Conservation (phyloP, 2,797 vertebrate species). For the Linurgus olivaceus region DNA sequence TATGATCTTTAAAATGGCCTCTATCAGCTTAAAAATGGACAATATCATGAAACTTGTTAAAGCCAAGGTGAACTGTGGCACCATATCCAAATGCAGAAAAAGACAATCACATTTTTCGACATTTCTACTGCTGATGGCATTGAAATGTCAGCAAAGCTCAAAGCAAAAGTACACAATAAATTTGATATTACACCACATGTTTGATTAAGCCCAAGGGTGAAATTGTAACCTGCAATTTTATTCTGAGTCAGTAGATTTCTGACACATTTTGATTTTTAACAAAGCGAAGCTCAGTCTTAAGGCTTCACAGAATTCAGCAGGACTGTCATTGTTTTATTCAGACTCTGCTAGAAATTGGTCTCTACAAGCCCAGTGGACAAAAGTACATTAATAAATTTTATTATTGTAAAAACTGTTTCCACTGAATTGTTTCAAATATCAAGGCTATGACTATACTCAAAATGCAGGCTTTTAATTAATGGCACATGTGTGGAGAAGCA, state of each 20-base stretch:
- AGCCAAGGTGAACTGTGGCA: conserved; percentile 36
- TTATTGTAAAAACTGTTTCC: conserved; percentile 6
- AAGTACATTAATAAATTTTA: conserved; percentile 23
- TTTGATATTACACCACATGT: conserved; percentile 58
- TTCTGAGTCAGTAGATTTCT: conserved; percentile 65
- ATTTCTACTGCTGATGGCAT: conserved; percentile 53
- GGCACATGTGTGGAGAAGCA: background rate
- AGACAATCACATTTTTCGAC: conserved; percentile 47
- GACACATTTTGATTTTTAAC: conserved; percentile 61
- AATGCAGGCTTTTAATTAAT: background rate
- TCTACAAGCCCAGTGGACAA: conserved; percentile 27
- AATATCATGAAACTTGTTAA: conserved; percentile 62
- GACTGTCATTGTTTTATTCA: conserved; percentile 52
- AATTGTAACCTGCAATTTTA: conserved; percentile 62
- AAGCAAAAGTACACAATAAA: conserved; percentile 64
- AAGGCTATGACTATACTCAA: background rate
- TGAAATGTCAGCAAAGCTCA: conserved; percentile 69
- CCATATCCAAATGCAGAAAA: conserved; percentile 51
- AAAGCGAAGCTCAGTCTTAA: conserved; percentile 42
- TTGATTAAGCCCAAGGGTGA: conserved; percentile 66
- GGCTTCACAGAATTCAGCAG: conserved; percentile 31
- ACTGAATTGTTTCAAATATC: background rate
- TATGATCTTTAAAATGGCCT: conserved; percentile 57
- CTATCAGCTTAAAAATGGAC: conserved; percentile 52
- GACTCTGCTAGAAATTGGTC: conserved; percentile 30